Conservation (phyloP, 2,113 vertebrate species). For the Otus sunia region DNA sequence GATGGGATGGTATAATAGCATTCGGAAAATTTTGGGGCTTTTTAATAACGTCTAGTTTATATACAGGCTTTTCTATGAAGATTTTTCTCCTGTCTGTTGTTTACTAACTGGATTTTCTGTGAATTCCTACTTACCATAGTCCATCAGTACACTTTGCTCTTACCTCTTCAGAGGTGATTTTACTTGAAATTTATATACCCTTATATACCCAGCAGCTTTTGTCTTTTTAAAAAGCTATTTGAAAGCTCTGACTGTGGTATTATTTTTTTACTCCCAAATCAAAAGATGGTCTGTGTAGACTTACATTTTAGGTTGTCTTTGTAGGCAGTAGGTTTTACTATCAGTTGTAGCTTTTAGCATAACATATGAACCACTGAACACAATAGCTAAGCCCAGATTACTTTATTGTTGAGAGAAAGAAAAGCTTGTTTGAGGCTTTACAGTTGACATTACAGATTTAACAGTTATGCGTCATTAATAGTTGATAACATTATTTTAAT, state of each 20-base stretch:
- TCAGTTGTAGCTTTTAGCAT: not conserved
- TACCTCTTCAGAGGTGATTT: not conserved
- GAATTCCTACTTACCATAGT: not conserved
- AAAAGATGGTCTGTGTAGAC: not conserved
- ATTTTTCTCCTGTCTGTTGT: not conserved
- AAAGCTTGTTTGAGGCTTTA: conserved; percentile 22
- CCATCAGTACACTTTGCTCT: not conserved
- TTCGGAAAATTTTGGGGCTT: not conserved
- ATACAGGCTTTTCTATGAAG: not conserved
- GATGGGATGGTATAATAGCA: not conserved
- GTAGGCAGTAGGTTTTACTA: not conserved
- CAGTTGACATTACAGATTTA: not conserved
- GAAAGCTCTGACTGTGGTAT: not conserved
- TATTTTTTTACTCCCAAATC: not conserved
- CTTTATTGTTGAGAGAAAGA: conserved; percentile 22
- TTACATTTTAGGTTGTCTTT: not conserved
- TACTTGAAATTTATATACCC: not conserved
- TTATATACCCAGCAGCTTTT: not conserved
- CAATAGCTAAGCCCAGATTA: not conserved
- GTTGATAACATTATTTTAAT: not conserved
- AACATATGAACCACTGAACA: not conserved
- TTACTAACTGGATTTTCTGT: not conserved
- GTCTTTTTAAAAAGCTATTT: not conserved
- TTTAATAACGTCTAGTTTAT: not conserved
- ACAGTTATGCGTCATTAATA: not conserved